Conservation (phyloP, 2,113 vertebrate species). For the Lontra canadensis region DNA sequence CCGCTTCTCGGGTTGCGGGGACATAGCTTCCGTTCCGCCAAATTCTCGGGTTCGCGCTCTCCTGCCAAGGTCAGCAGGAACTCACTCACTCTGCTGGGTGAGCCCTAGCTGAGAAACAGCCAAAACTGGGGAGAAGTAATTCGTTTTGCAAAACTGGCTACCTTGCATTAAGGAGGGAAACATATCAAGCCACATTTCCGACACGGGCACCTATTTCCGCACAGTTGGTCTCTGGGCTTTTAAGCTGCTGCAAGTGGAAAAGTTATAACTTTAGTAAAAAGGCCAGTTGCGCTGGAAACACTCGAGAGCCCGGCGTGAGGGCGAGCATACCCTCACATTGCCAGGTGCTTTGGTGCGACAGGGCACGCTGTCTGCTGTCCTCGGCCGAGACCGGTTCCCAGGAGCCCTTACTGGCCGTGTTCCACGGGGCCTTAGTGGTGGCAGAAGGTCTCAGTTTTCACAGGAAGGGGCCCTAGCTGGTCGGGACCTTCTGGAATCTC, state of each 20-base stretch:
- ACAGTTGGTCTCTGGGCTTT: not conserved
- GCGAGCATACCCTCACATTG: fast-evolving
- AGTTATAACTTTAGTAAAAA: not conserved
- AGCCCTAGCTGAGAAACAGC: not conserved
- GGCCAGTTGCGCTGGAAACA: not conserved
- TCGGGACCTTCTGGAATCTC: not conserved
- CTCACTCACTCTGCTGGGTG: not conserved
- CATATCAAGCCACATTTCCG: not conserved
- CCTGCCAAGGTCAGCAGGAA: conserved; percentile 41
- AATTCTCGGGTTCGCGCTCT: not conserved
- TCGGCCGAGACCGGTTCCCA: not conserved
- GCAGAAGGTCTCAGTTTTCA: not conserved
- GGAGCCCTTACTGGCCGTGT: not conserved
- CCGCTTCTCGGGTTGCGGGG: not conserved
- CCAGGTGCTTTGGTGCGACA: not conserved
- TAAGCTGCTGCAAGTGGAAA: not conserved
- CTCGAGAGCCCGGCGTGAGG: not conserved
- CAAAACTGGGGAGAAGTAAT: not conserved
- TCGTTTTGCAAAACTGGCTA: not conserved
- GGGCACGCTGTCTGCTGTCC: not conserved
- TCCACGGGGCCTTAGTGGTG: not conserved
- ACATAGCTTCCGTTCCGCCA: not conserved
- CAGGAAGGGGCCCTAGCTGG: not conserved
- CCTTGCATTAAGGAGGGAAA: not conserved
- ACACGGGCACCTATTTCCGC: not conserved